These are phyloP conservation scores for Keiferia lycopersicella DNA, from an alignment of 2,888 invertebrate genomes.

Conservation along the genomic window DNA sequence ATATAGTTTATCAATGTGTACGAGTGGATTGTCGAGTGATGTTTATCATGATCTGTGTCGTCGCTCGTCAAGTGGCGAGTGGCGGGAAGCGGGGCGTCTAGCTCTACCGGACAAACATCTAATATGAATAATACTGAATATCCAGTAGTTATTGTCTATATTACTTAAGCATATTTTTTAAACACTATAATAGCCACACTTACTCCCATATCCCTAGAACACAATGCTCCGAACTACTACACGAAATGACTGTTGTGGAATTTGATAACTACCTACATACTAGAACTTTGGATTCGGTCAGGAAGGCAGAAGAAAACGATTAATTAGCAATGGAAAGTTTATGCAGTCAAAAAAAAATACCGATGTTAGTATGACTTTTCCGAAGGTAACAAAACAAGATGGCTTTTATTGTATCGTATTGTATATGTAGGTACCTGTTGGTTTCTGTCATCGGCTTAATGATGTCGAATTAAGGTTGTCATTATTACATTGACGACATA, in stretches of 20 bases:
- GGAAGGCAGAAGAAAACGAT: too few species aligned
- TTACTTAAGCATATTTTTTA: not conserved
- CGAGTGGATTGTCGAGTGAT: slow-evolving; percentile 11
- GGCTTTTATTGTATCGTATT: not conserved
- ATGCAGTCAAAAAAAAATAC: not conserved
- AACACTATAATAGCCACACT: too few species aligned
- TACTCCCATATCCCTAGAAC: too few species aligned
- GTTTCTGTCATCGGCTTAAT: not conserved
- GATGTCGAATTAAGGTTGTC: not conserved
- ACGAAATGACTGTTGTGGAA: too few species aligned
- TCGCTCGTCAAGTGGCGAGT: slow-evolving; percentile 16
- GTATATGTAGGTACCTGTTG: too few species aligned
- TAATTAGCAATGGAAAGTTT: not conserved
- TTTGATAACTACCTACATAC: too few species aligned
- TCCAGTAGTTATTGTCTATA: not conserved
- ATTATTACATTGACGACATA: not conserved
- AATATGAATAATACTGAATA: not conserved
- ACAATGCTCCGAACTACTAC: too few species aligned
- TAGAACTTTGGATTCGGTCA: too few species aligned
- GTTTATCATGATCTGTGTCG: slow-evolving; percentile 14
- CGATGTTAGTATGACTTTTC: not conserved
- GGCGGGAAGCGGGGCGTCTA: slow-evolving; percentile 13
- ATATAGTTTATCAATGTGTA: slow-evolving; percentile 7
- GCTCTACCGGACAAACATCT: not conserved
- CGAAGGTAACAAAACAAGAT: not conserved